Conservation (phyloP, 2,113 vertebrate genomes). For the Myotis brandtii region DNA sequence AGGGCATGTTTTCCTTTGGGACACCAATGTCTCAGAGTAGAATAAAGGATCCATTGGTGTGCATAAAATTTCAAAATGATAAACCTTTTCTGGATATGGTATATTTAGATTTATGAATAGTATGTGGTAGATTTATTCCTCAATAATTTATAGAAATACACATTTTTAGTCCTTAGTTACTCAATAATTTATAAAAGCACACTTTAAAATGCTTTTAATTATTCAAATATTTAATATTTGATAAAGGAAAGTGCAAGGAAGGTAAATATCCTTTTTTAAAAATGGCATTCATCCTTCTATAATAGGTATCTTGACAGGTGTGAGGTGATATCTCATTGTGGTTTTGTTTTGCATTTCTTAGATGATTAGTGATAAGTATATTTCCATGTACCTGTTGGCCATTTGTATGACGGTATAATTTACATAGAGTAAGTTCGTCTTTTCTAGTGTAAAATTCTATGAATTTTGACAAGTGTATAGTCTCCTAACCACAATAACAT, state of each 20-base stretch:
- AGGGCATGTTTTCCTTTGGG: not conserved
- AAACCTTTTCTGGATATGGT: not conserved
- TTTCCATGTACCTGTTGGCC: not conserved
- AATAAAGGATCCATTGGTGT: not conserved
- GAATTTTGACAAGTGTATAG: not conserved
- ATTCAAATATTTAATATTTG: conserved; percentile 32
- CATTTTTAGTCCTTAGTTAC: not conserved
- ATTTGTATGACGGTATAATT: not conserved
- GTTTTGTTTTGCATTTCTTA: not conserved
- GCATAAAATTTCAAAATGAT: conserved; percentile 12
- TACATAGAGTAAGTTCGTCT: not conserved
- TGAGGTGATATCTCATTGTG: not conserved
- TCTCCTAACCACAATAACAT: not conserved
- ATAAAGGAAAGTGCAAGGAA: not conserved
- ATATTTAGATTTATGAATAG: not conserved
- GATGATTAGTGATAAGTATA: not conserved
- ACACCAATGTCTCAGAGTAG: not conserved
- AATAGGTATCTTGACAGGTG: not conserved
- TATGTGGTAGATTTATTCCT: not conserved
- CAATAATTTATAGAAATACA: not conserved
- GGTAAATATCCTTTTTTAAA: not conserved
- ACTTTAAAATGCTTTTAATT: not conserved
- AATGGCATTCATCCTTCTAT: not conserved
- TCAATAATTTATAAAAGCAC: not conserved
- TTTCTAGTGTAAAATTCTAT: not conserved